Conservation (phyloP, 2,113 vertebrate genomes). For the Rutilus rutilus region DNA sequence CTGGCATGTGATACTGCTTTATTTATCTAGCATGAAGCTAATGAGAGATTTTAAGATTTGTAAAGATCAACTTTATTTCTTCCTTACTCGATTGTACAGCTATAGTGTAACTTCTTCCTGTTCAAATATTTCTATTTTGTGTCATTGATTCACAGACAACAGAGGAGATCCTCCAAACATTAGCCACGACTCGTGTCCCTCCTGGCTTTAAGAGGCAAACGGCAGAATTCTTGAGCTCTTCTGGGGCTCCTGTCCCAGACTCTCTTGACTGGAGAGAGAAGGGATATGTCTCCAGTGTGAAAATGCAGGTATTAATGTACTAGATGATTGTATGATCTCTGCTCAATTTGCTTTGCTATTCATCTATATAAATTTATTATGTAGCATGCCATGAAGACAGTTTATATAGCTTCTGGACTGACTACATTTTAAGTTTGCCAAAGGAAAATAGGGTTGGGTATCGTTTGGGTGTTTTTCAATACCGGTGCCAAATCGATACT, state of each 20-base stretch:
- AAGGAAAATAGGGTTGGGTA: neutral
- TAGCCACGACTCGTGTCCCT: slow-evolving; percentile 71
- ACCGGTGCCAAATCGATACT: no score
- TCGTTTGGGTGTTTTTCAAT: fast-evolving
- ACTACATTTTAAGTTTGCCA: neutral
- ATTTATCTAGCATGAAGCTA: neutral
- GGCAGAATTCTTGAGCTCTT: neutral
- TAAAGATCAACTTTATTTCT: no score
- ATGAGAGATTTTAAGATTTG: no score
- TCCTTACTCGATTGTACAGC: neutral
- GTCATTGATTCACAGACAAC: slow-evolving; percentile 66
- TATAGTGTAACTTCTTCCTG: neutral
- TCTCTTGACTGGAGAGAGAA: slow-evolving; percentile 83
- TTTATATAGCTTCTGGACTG: neutral
- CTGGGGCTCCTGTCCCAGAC: slow-evolving; percentile 63
- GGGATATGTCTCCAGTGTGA: slow-evolving; percentile 82
- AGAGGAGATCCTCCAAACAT: slow-evolving; percentile 75
- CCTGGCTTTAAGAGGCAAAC: slow-evolving; percentile 50
- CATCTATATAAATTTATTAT: neutral
- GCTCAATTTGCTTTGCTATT: neutral
- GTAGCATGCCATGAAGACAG: neutral
- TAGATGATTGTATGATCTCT: neutral
- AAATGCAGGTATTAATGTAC: slow-evolving; percentile 77
- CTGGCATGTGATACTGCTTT: neutral
- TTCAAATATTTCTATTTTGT: neutral